A percentile compares a stretch with the other conserved stretches of the same genome.
These are phyloP conservation scores for Papilio gigon DNA, from an alignment of 2,888 invertebrate genomes.

Conservation along the genomic window DNA sequence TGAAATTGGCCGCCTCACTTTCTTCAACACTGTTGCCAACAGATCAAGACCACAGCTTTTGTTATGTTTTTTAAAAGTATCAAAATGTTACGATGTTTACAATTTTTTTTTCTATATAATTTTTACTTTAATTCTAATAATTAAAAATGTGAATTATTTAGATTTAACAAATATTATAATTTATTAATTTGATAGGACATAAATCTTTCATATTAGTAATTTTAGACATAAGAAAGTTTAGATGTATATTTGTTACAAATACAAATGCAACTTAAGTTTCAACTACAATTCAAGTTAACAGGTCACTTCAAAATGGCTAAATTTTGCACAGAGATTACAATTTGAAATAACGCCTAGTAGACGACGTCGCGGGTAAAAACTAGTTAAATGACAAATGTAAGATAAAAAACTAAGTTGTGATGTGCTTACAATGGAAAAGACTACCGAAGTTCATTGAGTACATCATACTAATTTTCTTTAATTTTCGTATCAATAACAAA, in stretches of 20 bases:
- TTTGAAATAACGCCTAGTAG: no score
- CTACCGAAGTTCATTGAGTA: neutral
- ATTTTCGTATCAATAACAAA: neutral
- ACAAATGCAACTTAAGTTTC: no score
- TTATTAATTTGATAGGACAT: no score
- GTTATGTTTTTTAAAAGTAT: neutral
- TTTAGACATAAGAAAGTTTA: no score
- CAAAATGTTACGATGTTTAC: constrained; percentile 10
- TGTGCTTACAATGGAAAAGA: neutral
- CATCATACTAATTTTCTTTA: neutral
- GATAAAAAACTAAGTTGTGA: no score
- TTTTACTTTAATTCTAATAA: neutral
- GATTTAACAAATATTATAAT: neutral
- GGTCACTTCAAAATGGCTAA: no score
- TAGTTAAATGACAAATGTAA: no score
- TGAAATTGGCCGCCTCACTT: constrained; percentile 41
- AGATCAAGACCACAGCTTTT: constrained; percentile 19
- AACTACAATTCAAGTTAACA: no score
- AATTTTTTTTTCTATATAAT: neutral
- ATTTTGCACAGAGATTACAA: no score
- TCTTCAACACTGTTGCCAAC: constrained; percentile 37
- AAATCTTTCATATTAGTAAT: no score
- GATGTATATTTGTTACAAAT: no score
- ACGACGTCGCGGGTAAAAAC: no score
- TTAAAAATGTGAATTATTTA: neutral